Percentiles rank a stretch among this genome's conserved stretches.
Conservation (phyloP, 2,113 vertebrate species). For the Chlamydotis undulata region DNA sequence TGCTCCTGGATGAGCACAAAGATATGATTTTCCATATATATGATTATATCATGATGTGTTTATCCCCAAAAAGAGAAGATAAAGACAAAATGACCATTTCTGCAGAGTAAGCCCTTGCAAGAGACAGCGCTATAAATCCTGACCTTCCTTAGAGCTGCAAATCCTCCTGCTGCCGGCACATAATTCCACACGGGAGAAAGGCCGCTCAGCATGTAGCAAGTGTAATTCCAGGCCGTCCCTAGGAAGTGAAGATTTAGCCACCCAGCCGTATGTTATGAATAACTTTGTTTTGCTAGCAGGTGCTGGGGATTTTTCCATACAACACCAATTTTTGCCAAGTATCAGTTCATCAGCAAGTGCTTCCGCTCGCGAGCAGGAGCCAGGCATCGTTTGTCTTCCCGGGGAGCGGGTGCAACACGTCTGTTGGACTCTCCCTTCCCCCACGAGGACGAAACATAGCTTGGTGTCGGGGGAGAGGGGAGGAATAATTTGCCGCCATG, state of each 20-base stretch:
- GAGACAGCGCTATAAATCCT: constrained; percentile 44
- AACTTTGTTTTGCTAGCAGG: constrained; percentile 70
- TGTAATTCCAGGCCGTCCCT: constrained; percentile 54
- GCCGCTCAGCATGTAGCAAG: constrained; percentile 50
- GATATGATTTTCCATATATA: constrained; percentile 19
- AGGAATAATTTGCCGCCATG: constrained; percentile 50
- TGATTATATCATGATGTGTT: constrained; percentile 11
- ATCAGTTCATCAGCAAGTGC: constrained; percentile 70
- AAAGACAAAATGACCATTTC: constrained; percentile 37
- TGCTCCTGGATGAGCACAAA: background rate
- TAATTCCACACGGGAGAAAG: constrained; percentile 55
- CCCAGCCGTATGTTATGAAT: constrained; percentile 58
- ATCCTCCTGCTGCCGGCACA: constrained; percentile 60
- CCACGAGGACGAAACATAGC: background rate
- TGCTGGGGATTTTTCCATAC: constrained; percentile 74
- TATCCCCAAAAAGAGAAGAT: constrained; percentile 26
- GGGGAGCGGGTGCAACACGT: constrained; percentile 15
- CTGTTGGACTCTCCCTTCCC: constrained; percentile 48
- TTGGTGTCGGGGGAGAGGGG: background rate
- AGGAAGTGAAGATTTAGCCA: constrained; percentile 66
- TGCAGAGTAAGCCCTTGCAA: constrained; percentile 52
- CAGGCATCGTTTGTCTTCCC: background rate
- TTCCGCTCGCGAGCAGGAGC: constrained; percentile 33
- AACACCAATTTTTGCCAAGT: constrained; percentile 67
- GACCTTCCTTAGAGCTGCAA: constrained; percentile 47